These are phyloP conservation scores for Brachymystax lenok DNA, from an alignment of 2,797 vertebrate genomes.

Conservation along the genomic window DNA sequence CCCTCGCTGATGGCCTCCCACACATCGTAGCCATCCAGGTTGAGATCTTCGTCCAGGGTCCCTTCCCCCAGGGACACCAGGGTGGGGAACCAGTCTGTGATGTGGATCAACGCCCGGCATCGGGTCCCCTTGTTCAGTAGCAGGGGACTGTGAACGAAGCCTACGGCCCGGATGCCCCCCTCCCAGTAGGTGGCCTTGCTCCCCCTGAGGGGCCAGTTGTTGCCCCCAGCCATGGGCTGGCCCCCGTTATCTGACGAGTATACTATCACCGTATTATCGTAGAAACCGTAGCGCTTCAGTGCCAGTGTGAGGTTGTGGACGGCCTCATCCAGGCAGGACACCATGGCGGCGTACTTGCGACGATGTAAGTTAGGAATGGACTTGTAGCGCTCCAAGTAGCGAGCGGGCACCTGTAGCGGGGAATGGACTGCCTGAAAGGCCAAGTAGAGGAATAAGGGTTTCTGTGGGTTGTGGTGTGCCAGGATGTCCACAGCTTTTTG, in stretches of 20 bases:
- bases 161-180: conserved; percentile 90
- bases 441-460: conserved; percentile 90
- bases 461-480: conserved; percentile 82
- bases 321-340: conserved; percentile 93
- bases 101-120: conserved; percentile 90
- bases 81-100: conserved; percentile 98
- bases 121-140: conserved; percentile 86
- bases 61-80: conserved; percentile 90
- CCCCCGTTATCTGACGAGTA: conserved; percentile 97
- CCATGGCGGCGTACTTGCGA: conserved; percentile 93
- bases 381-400: conserved; percentile 89
- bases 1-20: conserved; percentile 98
- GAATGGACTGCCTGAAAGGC: conserved; percentile 97
- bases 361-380: conserved; percentile 89
- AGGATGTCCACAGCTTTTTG: conserved; percentile 87
- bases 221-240: conserved; percentile 89
- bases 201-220: conserved; percentile 95
- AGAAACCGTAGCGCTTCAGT: conserved; percentile 87
- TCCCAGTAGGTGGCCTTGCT: conserved; percentile 97
- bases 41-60: conserved; percentile 86
- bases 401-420: conserved; percentile 89
- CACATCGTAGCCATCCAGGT: conserved; percentile 91
- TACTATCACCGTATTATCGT: conserved; percentile 90
- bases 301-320: conserved; percentile 89
- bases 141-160: conserved; percentile 95